Base-by-base conservation (phyloP, 2,888 invertebrate species). In the Drosophila merina region DNA sequence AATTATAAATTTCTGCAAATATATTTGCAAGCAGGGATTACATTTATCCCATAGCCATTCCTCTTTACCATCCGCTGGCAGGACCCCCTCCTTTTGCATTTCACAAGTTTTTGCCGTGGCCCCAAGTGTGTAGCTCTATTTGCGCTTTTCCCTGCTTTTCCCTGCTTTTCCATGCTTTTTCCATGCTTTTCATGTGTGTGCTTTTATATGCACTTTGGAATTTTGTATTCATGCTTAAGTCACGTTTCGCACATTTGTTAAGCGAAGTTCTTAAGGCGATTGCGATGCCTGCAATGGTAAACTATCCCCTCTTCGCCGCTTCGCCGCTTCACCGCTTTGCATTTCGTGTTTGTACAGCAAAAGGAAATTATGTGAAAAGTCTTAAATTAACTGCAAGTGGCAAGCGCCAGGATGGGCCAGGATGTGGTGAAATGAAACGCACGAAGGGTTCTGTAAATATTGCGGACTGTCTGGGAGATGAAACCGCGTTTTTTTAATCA, bases 211-310 rank as follows among this genome's bases (percentile, higher is more conserved):
- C 67, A 74, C 75, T 74, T 75, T 70, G 64, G 74, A 79, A 79
- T 83, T 79, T 86, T 83, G 84, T 79, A 75, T 88, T 84, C 88
- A 77, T 63, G 85, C 81, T 88, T 62, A 74, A 88, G 84, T 85
- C 84, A 85, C 84, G 84, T 88, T 80, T 88, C 78, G 87, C 74
- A 80, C 88, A 88, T 84, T 86, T 84, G 86, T 84, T 84, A 86
- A 88, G 77, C 74, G 78, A 68, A 86, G 78, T 88, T 84, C 87
- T 86, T 88, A 84, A 84, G 85, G 86, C 88, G 84, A 88, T 84
- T 83, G 86, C 86, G 68, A 55, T 55, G 30, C 58, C 45, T 52
- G 40, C 28, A 36, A n/a, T n/a, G 45, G 45, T 28, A 50, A 12
- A 26, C 55, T 57, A 40, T 56, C 10, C 60, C 20, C 28, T 51